A percentile compares a stretch with the other conserved stretches of the same genome.
phyloP scores from a whole-genome alignment of 1,140 invertebrate genomes.

The Ceratoteleas bidentatus region DNA sequence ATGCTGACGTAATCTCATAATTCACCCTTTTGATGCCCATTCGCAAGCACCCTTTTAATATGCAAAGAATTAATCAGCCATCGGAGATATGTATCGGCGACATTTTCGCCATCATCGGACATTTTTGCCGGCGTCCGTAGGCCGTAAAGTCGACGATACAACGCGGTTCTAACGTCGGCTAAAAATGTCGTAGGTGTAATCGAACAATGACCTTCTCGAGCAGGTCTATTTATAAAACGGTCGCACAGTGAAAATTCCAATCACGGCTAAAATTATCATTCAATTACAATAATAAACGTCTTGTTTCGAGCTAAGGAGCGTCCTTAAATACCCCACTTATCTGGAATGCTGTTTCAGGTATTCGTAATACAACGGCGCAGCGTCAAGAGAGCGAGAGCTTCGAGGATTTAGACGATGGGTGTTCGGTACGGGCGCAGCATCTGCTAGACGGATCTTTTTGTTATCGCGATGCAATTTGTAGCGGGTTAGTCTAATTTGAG shows the following conservation, averaged over 20 bases:
- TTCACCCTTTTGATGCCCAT: slow-evolving; percentile 52
- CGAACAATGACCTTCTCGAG: slow-evolving; percentile 47
- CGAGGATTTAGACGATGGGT: slow-evolving; percentile 15
- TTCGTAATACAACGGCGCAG: slow-evolving; percentile 16
- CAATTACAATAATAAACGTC: slow-evolving; percentile 53
- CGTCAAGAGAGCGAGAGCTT: background rate
- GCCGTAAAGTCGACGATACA: background rate
- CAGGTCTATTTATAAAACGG: slow-evolving; percentile 39
- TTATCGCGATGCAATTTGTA: slow-evolving; percentile 5
- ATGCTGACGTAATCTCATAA: slow-evolving; percentile 39
- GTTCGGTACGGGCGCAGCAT: slow-evolving; percentile 29
- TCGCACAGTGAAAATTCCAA: slow-evolving; percentile 25
- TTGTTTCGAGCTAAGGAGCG: slow-evolving; percentile 26
- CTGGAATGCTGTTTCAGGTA: slow-evolving; percentile 42
- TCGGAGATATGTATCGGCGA: slow-evolving; percentile 64
- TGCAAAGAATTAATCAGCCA: slow-evolving; percentile 71
- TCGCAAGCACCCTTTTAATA: slow-evolving; percentile 53
- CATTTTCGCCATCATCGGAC: slow-evolving; percentile 34
- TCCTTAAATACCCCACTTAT: slow-evolving; percentile 50
- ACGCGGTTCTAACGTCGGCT: slow-evolving; percentile 6
- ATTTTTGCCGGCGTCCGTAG: slow-evolving; percentile 18
- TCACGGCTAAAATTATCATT: slow-evolving; percentile 51
- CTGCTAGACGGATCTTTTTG: slow-evolving; percentile 18
- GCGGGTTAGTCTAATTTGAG: too few species aligned
- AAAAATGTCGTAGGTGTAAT: slow-evolving; percentile 25